Percentiles rank a stretch among this genome's conserved stretches.
Conservation (phyloP, 2,797 vertebrate genomes). For the Leptodactylus fallax region DNA sequence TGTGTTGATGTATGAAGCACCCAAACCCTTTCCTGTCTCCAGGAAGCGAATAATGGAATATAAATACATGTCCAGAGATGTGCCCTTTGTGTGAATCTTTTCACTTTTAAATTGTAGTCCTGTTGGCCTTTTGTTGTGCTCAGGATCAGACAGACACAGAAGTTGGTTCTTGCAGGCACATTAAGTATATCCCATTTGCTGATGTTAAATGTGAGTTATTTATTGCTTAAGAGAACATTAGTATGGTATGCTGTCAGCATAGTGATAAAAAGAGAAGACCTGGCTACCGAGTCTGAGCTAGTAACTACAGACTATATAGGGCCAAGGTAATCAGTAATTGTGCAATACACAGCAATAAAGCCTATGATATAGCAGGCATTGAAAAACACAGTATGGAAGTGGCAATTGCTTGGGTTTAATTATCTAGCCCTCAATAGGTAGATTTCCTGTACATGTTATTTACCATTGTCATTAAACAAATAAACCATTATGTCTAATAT, state of each 20-base stretch:
- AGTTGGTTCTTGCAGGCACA: constrained; percentile 10
- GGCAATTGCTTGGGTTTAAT: neutral
- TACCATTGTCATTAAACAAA: neutral
- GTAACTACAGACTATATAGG: neutral
- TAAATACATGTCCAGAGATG: constrained; percentile 29
- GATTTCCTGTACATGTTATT: neutral
- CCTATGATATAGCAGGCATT: neutral
- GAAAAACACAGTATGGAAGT: too few relatives aligned
- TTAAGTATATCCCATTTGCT: neutral
- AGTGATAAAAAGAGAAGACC: neutral
- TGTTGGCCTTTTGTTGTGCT: constrained; percentile 66
- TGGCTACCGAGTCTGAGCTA: neutral
- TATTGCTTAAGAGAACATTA: neutral
- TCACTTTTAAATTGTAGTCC: constrained; percentile 66
- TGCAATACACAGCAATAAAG: neutral
- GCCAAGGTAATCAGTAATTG: neutral
- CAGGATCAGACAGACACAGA: constrained; percentile 46
- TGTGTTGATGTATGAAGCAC: constrained; percentile 26
- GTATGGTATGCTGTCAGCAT: neutral
- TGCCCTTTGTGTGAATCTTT: constrained; percentile 62
- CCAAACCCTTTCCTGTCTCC: constrained; percentile 38
- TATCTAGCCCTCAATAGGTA: neutral
- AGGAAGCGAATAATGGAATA: constrained; percentile 59
- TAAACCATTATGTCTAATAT: constrained; percentile 46
- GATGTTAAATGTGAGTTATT: neutral